A percentile compares a stretch with the other conserved stretches of the same genome.
These are phyloP conservation scores for Rhodophaea formosa DNA, from an alignment of 2,888 invertebrate genomes.

Conservation along the genomic window DNA sequence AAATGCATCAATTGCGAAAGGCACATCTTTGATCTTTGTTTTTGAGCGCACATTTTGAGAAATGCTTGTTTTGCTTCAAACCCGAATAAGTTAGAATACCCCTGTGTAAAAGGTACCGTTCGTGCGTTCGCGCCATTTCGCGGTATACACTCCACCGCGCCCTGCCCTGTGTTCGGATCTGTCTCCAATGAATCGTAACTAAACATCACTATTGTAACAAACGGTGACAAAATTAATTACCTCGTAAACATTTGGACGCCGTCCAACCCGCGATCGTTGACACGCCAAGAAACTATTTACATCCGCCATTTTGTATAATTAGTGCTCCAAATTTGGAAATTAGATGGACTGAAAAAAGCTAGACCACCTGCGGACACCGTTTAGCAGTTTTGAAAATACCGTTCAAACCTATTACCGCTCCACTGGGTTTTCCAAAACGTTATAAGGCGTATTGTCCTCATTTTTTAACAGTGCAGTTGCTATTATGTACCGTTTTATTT, in stretches of 20 bases:
- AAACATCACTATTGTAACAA: slow-evolving; percentile 14
- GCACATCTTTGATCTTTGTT: no score
- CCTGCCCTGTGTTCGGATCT: slow-evolving; percentile 12
- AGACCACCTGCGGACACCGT: background rate
- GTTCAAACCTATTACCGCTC: background rate
- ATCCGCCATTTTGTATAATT: slow-evolving; percentile 13
- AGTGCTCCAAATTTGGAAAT: slow-evolving; percentile 3
- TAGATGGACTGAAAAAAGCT: background rate
- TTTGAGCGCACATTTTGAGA: no score
- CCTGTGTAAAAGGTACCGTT: background rate
- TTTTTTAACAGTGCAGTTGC: no score
- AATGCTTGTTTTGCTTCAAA: no score
- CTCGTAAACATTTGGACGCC: slow-evolving; percentile 9
- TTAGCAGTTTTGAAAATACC: slow-evolving; percentile 1
- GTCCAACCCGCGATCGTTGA: slow-evolving; percentile 14
- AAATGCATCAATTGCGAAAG: no score
- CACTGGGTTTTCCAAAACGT: no score
- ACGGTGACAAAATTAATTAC: slow-evolving; percentile 17
- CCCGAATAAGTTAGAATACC: no score
- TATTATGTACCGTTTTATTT: no score
- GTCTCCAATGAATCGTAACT: slow-evolving; percentile 17
- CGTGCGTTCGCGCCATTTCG: slow-evolving; percentile 8
- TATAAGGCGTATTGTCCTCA: no score
- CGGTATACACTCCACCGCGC: slow-evolving; percentile 11
- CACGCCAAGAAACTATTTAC: slow-evolving; percentile 13